These are phyloP conservation scores for Kryptolebias marmoratus DNA, from an alignment of 2,113 vertebrate genomes.

Conservation along the genomic window DNA sequence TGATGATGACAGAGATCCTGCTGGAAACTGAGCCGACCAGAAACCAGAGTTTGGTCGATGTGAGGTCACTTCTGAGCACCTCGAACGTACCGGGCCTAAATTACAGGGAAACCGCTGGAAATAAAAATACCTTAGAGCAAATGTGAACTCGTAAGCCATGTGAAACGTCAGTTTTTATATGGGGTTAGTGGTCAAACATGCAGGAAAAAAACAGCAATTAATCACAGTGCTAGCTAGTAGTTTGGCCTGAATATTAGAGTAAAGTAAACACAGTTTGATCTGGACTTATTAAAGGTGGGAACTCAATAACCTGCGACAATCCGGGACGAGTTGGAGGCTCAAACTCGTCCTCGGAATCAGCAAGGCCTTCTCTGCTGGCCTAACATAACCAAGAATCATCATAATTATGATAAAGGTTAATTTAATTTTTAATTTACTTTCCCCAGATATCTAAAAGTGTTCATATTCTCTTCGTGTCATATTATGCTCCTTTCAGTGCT, in stretches of 20 bases:
- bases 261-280: background rate
- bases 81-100: slow-evolving; percentile 36
- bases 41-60: slow-evolving; percentile 43
- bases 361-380: no score
- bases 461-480: no score
- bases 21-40: slow-evolving; percentile 19
- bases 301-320: no score
- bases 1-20: slow-evolving; percentile 11
- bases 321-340: no score
- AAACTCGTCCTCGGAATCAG: no score
- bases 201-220: slow-evolving; percentile 8
- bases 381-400: no score
- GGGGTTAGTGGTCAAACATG: slow-evolving; percentile 24
- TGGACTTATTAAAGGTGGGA: no score
- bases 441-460: no score
- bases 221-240: background rate
- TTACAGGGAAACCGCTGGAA: slow-evolving; percentile 56
- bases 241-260: slow-evolving; percentile 1
- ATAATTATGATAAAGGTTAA: no score
- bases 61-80: slow-evolving; percentile 21
- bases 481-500: no score
- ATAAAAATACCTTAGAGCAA: slow-evolving; percentile 46
- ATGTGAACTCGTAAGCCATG: slow-evolving; percentile 30
- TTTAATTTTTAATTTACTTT: no score
- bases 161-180: slow-evolving; percentile 21